A percentile compares a stretch with the other conserved stretches of the same genome.
These are phyloP conservation scores for Rapana venosa DNA, from an alignment of 2,888 invertebrate species.

Conservation along the genomic window DNA sequence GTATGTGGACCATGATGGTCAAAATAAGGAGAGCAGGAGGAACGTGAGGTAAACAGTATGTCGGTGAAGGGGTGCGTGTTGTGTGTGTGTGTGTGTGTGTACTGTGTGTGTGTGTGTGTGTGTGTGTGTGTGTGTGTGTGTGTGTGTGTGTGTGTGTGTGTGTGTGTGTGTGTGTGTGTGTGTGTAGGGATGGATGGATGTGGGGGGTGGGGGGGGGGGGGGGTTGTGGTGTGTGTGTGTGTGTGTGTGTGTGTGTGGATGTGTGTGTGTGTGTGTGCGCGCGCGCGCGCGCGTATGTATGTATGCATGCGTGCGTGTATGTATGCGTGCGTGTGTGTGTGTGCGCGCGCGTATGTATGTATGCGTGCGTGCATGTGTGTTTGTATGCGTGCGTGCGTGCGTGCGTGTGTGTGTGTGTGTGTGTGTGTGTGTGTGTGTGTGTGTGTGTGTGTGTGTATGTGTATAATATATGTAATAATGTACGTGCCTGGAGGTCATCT, in stretches of 20 bases:
- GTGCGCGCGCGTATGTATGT: not conserved
- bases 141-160: too few species aligned
- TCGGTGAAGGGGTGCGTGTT: not conserved
- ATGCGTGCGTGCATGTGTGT: not conserved
- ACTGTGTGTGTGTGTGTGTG: slow-evolving; percentile 3
- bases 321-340: not conserved
- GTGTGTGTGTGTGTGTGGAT: not conserved
- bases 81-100: too few species aligned
- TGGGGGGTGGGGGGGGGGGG: too few species aligned
- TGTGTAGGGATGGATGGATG: not conserved
- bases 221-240: not conserved
- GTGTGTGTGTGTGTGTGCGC: not conserved
- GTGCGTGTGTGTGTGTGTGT: not conserved
- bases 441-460: not conserved
- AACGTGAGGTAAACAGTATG: not conserved
- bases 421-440: slow-evolving; percentile 18
- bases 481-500: too few species aligned
- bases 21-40: not conserved
- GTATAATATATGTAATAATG: not conserved
- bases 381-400: not conserved
- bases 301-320: not conserved
- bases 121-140: slow-evolving; percentile 18
- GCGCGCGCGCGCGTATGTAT: not conserved
- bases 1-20: not conserved
- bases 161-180: too few species aligned